Conservation (phyloP, 2,888 invertebrate species). For the Stratiomys singularior region DNA sequence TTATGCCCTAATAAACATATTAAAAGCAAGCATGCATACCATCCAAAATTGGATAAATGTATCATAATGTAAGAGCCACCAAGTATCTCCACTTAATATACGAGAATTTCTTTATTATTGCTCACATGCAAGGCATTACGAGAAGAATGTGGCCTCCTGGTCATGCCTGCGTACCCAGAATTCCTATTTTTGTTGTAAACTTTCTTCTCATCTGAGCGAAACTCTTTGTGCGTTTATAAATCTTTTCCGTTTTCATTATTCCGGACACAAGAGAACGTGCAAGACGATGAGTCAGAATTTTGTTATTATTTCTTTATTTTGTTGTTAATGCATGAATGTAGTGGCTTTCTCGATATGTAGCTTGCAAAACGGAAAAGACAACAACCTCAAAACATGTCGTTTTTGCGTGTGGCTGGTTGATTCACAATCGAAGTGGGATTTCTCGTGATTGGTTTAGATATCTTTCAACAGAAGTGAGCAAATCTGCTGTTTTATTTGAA, state of each 20-base stretch:
- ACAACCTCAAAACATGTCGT: too few species aligned
- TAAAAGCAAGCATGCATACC: not conserved
- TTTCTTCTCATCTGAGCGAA: not conserved
- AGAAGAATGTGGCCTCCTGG: not conserved
- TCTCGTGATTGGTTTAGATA: too few species aligned
- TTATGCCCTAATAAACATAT: slow-evolving; percentile 8
- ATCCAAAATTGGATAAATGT: not conserved
- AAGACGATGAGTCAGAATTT: not conserved
- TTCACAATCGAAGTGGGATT: too few species aligned
- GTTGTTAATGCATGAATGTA: not conserved
- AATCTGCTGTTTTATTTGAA: too few species aligned
- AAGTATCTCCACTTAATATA: not conserved
- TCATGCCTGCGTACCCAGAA: not conserved
- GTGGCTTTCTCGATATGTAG: too few species aligned
- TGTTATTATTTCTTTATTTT: not conserved
- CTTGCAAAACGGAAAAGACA: too few species aligned
- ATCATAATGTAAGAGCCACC: not conserved
- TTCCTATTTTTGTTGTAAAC: not conserved
- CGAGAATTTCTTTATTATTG: not conserved
- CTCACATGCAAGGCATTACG: not conserved
- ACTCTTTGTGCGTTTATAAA: slow-evolving; percentile 5
- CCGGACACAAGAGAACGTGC: not conserved
- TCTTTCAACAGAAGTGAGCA: too few species aligned
- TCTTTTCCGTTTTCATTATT: slow-evolving; percentile 13
- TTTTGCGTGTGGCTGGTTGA: too few species aligned